Evolutionary conservation across 2,797 vertebrate species (phyloP), one percentile per base, ranked within the genome.

Genomic region (Otus scops): DNA sequence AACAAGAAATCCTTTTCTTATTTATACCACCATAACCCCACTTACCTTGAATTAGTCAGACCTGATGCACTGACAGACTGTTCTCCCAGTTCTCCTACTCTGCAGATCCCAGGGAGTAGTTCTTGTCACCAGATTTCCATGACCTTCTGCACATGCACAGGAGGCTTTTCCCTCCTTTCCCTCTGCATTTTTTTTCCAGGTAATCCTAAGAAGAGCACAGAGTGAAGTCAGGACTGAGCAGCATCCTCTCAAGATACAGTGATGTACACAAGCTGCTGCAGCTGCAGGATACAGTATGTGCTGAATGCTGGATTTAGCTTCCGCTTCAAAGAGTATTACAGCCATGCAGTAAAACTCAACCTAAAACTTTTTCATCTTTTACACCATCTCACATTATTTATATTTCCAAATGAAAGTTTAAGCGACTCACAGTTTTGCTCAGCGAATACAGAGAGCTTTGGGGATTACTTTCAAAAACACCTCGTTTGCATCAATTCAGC

Each of bases 401-500:
- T 84, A 91, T 82, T 82, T 91, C 45, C 6, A 75, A 90, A 91
- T 75, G 76, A 73, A 92, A 75, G 47, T 88, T 70, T 67, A 65
- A 64, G 92, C 6, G 32, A 84, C 65, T 80, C 81, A 82, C 51
- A 57, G 10, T 89, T 95, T 84, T 84, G 54, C 77, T 79, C 47
- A 77, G 79, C 0, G 21, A 87, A 91, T 82, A 50, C 30, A 56
- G 41, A 3, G 26, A 89, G 92, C 88, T 81, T 71, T 69, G 81
- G 70, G 74, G 63, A 93, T 75, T 34, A 53, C 70, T 93, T 94
- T 95, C 48, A 95, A 94, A 95, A 79, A 18, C 85, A 56, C 45
- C 86, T 91, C 21, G 96, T 97, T 92, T 97, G 85, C 95, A 95
- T 91, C 75, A 50, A 45, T 89, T 94, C 77, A 89, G 89, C 28